Base-by-base conservation (phyloP, 2,888 invertebrate species). In the Lapara coniferarum region DNA sequence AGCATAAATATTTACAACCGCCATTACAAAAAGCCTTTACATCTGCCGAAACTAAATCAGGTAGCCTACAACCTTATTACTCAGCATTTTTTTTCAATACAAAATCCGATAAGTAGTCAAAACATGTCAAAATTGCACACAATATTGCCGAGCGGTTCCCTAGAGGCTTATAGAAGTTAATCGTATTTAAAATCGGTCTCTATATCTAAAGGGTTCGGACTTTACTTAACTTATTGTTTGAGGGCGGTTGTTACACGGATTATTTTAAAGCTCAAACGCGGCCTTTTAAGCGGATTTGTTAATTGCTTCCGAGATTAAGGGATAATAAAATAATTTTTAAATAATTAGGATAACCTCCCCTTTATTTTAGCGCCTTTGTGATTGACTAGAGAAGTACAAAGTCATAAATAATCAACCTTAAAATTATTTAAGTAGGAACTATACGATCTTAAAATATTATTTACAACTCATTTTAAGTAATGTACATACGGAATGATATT, bases 341-440 rank as follows among this genome's bases (percentile, higher is more conserved):
- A 73, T 77, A 79, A 83, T 83, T 76, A 81, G 85, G 85, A 88
- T 79, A 76, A 80, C 83, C 87, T 87, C 87, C 87, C 88, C 86
- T 89, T 85, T 87, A 89, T 86, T 90, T 71, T 86, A 90, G 89
- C 88, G 87, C 88, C 86, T 81, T 84, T 85, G 72, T 72, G 78
- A 79, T 80, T 91, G 91, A 92, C 91, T 92, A 92, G 91, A 86
- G 88, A 89, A 91, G 85, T 89, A 85, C 77, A 83, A 82, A 56
- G 74, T 79, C 72, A 88, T 89, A 90, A 89, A 89, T 90, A 90
- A 90, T 89, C 79, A 87, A 83, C 81, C 83, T 86, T 87, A 85
- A 46, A 75, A 73, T 70, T 73, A 71, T 72, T 72, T 80, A 75
- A 77, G 81, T 87, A 89, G 89, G 89, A 89, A 89, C 89, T 76